Conservation (phyloP, 2,797 vertebrate species). For the Cheirogaleus major region DNA sequence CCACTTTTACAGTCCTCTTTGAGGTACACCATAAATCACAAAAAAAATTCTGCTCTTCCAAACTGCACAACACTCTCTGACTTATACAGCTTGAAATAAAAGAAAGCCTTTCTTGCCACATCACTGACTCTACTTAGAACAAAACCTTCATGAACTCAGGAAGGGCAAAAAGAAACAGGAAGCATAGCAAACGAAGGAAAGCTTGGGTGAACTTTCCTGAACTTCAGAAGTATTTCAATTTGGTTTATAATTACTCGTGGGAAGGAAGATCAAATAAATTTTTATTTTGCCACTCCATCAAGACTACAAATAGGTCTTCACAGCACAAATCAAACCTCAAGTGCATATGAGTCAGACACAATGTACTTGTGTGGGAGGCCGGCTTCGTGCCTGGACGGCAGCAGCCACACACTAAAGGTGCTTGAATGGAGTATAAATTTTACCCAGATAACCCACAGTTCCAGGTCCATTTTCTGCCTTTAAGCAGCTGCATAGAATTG, state of each 20-base stretch:
- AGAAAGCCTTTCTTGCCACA: neutral
- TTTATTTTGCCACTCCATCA: neutral
- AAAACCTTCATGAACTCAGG: neutral
- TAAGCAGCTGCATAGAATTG: neutral
- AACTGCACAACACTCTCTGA: neutral
- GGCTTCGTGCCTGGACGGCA: neutral
- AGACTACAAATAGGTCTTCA: conserved; percentile 4
- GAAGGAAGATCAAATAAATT: neutral
- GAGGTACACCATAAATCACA: conserved; percentile 18
- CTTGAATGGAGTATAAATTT: neutral
- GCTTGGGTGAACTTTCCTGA: neutral
- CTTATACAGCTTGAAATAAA: conserved; percentile 6
- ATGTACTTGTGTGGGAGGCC: too few relatives aligned
- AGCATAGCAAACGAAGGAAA: neutral
- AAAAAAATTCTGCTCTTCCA: neutral
- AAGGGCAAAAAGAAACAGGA: neutral
- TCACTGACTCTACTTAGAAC: neutral
- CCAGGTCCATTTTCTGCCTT: neutral
- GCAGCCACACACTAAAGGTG: neutral
- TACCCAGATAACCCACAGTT: neutral
- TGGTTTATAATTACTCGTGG: conserved; percentile 26
- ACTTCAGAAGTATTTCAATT: neutral
- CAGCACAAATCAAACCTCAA: neutral
- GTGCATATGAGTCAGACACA: neutral
- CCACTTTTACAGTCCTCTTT: neutral